phyloP scores from a whole-genome alignment of 2,113 vertebrate genomes.

The Abramis brama region DNA sequence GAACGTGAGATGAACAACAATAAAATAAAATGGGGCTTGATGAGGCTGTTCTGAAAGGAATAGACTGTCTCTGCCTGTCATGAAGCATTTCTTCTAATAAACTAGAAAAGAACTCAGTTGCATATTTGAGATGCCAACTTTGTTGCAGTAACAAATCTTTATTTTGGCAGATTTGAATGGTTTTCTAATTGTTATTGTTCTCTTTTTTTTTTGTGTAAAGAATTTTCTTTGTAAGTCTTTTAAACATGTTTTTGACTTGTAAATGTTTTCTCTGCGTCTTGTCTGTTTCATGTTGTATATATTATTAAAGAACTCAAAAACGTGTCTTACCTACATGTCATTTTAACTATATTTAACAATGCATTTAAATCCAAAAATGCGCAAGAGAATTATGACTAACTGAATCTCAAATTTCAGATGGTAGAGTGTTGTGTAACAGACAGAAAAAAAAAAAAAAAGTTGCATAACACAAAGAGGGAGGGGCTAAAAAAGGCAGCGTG shows the following conservation, averaged over 20 bases:
- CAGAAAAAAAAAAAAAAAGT: slow-evolving; percentile 6
- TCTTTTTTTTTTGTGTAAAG: background rate
- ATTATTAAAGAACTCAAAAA: slow-evolving; percentile 40
- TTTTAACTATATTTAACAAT: background rate
- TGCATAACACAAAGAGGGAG: background rate
- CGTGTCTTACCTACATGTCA: background rate
- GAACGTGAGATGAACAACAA: background rate
- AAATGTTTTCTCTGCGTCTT: background rate
- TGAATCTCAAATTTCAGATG: slow-evolving; percentile 20
- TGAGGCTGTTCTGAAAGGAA: background rate
- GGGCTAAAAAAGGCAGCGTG: slow-evolving; percentile 17
- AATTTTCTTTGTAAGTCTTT: background rate
- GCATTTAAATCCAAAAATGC: background rate
- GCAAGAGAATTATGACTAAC: background rate
- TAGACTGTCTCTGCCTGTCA: background rate
- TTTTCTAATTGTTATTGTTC: background rate
- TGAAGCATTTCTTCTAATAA: background rate
- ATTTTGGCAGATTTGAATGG: background rate
- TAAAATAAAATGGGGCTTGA: background rate
- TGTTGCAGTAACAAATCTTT: background rate
- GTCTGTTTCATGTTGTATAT: slow-evolving; percentile 28
- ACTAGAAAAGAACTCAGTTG: background rate
- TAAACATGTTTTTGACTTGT: background rate
- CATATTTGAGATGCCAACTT: background rate
- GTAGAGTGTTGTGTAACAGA: slow-evolving; percentile 8